Base-by-base conservation (phyloP, 2,797 vertebrate genomes). In the Acanthornis magna region DNA sequence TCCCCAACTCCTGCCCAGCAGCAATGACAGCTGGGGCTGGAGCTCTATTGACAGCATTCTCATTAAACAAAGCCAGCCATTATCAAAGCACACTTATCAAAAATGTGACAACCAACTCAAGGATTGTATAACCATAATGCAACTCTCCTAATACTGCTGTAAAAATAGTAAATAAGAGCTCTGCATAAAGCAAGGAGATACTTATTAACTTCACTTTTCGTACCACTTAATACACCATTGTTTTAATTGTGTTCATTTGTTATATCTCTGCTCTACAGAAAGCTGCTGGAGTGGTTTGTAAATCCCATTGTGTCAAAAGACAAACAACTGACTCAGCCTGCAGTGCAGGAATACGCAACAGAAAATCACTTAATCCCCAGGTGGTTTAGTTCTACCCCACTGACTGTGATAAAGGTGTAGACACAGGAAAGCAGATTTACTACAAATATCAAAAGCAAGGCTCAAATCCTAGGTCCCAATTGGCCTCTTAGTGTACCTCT, bases 41-140 rank as follows among this genome's bases (percentile, higher is more conserved):
- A 93, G 50, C 68, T 93, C n/a, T 71, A 65, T 70, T 42, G 61
- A 89, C 67, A 95, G 62, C 27, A 13, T 62, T 92, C 57, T 83
- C 79, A 91, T 94, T 95, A 91, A 96, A 84, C 30, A 82, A 79
- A 89, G 60, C 25, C 70, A 94, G 82, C 23, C 57, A 13, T 89
- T 96, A 92, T 88, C 94, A 95, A 89, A 96, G 91, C 38, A 74
- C 9, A 70, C 30, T 45, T 45, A 79, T 86, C 58, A 92, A 85
- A 91, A 77, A 54, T 36, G 53, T 62, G 88, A 91, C 73, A 95
- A 83, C 50, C 10, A 27, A 71, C 47, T 84, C 78, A 55, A 83
- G 47, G 19, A 68, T 30, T 92, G 58, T 47, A 12, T n/a, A 92
- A 76, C 51, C 38, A 22, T 38, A 50, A 51, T 3, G 30, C 21